Evolutionary conservation across 2,888 invertebrate genomes (phyloP).

Genomic region (Lochmaea crataegi): DNA sequence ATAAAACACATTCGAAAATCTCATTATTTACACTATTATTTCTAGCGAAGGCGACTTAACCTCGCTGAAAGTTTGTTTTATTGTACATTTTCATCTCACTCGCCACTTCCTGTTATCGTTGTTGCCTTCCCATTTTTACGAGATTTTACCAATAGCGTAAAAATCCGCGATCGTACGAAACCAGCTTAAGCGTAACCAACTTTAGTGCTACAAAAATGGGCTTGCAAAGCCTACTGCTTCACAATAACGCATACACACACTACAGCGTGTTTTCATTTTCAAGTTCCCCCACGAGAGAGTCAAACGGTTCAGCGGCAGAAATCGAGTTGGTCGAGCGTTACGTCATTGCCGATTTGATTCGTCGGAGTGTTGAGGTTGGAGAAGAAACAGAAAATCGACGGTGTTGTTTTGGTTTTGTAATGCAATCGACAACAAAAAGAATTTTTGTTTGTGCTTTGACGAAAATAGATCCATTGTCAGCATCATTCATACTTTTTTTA

Average conservation of each 20-base stretch:
- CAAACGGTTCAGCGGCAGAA: not conserved
- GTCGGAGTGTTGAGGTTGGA: slow-evolving; percentile 19
- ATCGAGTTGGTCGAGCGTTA: slow-evolving; percentile 33
- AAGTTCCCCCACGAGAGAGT: slow-evolving; percentile 30
- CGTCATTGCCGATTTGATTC: slow-evolving; percentile 28
- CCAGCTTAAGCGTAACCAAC: slow-evolving; percentile 12
- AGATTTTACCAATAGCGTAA: slow-evolving; percentile 21
- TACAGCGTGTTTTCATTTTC: slow-evolving; percentile 30
- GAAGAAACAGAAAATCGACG: slow-evolving; percentile 1
- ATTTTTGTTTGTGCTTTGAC: not conserved
- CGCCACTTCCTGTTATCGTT: slow-evolving; percentile 9
- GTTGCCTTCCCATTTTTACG: slow-evolving; percentile 7
- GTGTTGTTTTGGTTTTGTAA: slow-evolving; percentile 4
- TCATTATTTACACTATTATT: slow-evolving; percentile 25
- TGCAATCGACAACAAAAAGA: slow-evolving; percentile 5
- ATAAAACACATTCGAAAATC: slow-evolving; percentile 14
- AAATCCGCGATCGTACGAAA: slow-evolving; percentile 11
- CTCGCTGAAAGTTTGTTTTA: slow-evolving; percentile 6
- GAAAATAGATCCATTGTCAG: slow-evolving; percentile 13
- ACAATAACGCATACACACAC: slow-evolving; percentile 17
- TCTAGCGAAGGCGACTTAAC: slow-evolving; percentile 10
- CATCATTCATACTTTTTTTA: not conserved
- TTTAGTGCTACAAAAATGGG: not conserved
- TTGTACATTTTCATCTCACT: slow-evolving; percentile 3
- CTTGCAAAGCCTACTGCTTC: slow-evolving; percentile 26